Conservation (phyloP, 2,797 vertebrate genomes). For the Thamnophis elegans region DNA sequence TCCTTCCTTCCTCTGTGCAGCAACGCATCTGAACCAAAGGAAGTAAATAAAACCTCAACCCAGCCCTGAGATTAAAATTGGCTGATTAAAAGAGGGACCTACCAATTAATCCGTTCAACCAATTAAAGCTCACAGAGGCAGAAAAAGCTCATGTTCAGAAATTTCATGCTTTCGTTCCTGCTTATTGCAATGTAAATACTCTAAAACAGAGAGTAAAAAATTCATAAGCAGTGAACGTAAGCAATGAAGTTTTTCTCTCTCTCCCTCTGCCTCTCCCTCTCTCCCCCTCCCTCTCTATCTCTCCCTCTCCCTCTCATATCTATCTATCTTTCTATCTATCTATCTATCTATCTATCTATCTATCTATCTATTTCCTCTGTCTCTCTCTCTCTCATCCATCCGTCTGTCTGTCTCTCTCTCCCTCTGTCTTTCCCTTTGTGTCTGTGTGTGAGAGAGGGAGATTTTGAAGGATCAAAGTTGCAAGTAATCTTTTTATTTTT, state of each 20-base stretch:
- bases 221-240: constrained; percentile 34
- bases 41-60: neutral
- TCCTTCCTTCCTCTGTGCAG: neutral
- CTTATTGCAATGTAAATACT: constrained; percentile 24
- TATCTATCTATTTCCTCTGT: neutral
- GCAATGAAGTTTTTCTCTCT: neutral
- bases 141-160: neutral
- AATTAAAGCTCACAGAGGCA: neutral
- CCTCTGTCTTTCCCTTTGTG: neutral
- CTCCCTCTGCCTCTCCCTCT: too few relatives aligned
- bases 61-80: neutral
- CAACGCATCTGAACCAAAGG: neutral
- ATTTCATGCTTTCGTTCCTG: neutral
- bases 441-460: neutral
- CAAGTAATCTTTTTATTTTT: constrained; percentile 42
- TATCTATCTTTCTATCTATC: too few relatives aligned
- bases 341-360: too few relatives aligned
- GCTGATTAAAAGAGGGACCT: neutral
- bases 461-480: constrained; percentile 47
- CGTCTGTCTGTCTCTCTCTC: accelerated
- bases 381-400: neutral
- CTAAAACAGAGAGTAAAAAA: constrained; percentile 6
- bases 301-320: neutral
- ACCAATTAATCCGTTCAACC: neutral
- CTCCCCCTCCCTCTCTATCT: too few relatives aligned